Conservation (phyloP, 2,113 vertebrate genomes). For the Bos taurus region ARS-UCD2.0 NC_037331.1:76933501-76934000, state of each 20-base stretch:
- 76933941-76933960: neutral
- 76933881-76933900: neutral
- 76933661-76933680: neutral
- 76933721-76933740: neutral
- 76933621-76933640: neutral
- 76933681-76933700: neutral
- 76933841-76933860: neutral
- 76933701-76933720: neutral
- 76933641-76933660: fast-evolving
- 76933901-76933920: neutral
- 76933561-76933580: neutral
- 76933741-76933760: neutral
- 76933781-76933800: neutral
- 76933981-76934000: neutral
- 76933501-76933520: neutral
- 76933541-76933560: neutral
- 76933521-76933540: neutral
- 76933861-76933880: neutral
- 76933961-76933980: neutral
- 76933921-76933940: neutral
- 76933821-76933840: neutral
- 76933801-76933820: neutral
- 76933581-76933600: neutral
- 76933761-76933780: neutral
- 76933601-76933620: neutral